A percentile compares a stretch with the other conserved stretches of the same genome.
Evolutionary conservation across 2,797 vertebrate species (phyloP).

Genomic region (Tenualosa thibaudeaui): DNA sequence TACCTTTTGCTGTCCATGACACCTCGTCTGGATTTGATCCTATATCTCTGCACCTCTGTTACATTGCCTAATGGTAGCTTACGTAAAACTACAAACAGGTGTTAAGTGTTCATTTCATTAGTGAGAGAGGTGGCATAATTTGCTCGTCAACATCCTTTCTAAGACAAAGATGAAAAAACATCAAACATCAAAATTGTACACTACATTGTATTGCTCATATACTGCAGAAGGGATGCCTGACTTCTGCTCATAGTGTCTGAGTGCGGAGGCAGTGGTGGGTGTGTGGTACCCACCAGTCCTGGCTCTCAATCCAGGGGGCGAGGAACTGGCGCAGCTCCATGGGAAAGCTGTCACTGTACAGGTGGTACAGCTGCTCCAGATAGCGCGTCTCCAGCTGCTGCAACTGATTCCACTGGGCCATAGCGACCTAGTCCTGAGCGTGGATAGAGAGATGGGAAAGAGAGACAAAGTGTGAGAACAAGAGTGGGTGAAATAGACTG

Average conservation of each 20-base stretch:
- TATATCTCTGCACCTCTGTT: background rate
- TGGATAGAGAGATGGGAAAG: background rate
- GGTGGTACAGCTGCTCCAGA: conserved; percentile 96
- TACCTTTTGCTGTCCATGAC: background rate
- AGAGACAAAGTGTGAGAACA: background rate
- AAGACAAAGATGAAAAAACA: too few relatives aligned
- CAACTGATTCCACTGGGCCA: conserved; percentile 99
- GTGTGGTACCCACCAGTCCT: conserved; percentile 85
- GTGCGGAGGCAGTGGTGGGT: background rate
- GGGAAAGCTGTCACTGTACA: conserved; percentile 98
- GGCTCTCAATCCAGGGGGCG: conserved; percentile 97
- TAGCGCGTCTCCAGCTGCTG: conserved; percentile 97
- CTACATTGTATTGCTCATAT: too few relatives aligned
- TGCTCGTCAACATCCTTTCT: too few relatives aligned
- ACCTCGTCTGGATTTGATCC: background rate
- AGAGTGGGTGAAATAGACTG: background rate
- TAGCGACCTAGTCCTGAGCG: conserved; percentile 67
- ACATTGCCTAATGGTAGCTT: background rate
- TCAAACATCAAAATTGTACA: too few relatives aligned
- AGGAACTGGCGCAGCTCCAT: conserved; percentile 98
- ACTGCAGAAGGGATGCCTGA: background rate
- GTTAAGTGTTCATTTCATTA: too few relatives aligned
- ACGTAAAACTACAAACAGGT: background rate
- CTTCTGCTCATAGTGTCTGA: background rate
- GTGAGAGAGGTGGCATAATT: too few relatives aligned